Base-by-base conservation (phyloP, 1,140 invertebrate species). In the Probaryconus sp. region DNA sequence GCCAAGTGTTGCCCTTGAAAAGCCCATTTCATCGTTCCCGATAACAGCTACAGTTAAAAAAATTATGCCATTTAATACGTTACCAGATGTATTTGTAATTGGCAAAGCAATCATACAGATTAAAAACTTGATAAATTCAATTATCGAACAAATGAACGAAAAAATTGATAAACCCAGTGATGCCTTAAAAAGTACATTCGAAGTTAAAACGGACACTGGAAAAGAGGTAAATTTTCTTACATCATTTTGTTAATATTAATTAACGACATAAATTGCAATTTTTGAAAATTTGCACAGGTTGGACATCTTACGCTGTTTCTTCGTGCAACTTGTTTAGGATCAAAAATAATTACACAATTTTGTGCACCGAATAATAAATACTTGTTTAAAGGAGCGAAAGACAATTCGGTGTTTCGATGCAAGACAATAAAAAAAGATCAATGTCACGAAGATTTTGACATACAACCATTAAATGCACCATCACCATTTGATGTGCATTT, bases 331-430 rank as follows among this genome's bases (percentile, higher is more conserved):
- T 91, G 90, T 72, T 92, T 92, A 63, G 92, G 91, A 7, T 89
- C 90, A 71, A 84, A 91, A 58, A 92, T 92, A 20, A 86, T 92
- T 2, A 93, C 92, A 1, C 89, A 90, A 71, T 93, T 92, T 76
- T 90, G 92, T 83, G 74, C 85, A 5, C 83, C 85, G 0, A 65
- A 78, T 17, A 83, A 87, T 24, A 77, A 77, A 0, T 88, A 85
- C 50, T 56, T 87, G 0, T 88, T 88, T 50, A 87, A 88, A 56
- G 80, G 84, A 0, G 14, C 33, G 0, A 63, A 72, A 0, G 56
- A 81, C 3, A 78, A 79, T 43, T 77, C 83, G 0, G 56, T 85
- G 0, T 83, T 83, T n/a, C 80, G 85, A 24, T 86, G 83, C 40
- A 79, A 80, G n/a, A 79, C 35, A 13, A 67, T 84, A 16, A 53